These are phyloP conservation scores for Sminthopsis crassicaudata DNA, from an alignment of 2,113 vertebrate genomes.

Conservation along the genomic window DNA sequence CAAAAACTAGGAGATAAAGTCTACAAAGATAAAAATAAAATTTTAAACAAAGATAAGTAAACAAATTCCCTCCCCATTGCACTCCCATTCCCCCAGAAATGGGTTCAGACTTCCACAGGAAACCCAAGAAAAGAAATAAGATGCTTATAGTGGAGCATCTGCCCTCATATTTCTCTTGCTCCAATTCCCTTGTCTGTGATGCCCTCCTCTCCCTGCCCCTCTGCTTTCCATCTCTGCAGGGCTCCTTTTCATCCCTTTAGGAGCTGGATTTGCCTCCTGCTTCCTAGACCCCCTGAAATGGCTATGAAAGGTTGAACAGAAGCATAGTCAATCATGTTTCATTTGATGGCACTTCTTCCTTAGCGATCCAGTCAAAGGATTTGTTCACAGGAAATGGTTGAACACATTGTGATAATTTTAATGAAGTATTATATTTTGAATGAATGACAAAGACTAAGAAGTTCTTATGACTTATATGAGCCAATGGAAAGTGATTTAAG, in stretches of 20 bases:
- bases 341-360: background rate
- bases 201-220: background rate
- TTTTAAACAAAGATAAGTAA: background rate
- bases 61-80: background rate
- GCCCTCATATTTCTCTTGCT: background rate
- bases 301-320: background rate
- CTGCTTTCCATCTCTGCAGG: background rate
- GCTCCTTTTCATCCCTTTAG: background rate
- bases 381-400: background rate
- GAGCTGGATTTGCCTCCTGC: background rate
- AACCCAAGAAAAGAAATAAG: background rate
- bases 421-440: background rate
- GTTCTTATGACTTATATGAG: background rate
- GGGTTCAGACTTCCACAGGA: background rate
- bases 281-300: background rate
- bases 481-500: background rate
- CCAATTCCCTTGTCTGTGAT: background rate
- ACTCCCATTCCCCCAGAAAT: background rate
- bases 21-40: background rate
- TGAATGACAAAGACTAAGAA: background rate
- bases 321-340: background rate
- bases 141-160: background rate
- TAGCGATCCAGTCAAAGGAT: background rate
- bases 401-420: background rate
- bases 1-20: background rate